Conservation (phyloP, 1,140 invertebrate species). For the Drosophila sucinea region DNA sequence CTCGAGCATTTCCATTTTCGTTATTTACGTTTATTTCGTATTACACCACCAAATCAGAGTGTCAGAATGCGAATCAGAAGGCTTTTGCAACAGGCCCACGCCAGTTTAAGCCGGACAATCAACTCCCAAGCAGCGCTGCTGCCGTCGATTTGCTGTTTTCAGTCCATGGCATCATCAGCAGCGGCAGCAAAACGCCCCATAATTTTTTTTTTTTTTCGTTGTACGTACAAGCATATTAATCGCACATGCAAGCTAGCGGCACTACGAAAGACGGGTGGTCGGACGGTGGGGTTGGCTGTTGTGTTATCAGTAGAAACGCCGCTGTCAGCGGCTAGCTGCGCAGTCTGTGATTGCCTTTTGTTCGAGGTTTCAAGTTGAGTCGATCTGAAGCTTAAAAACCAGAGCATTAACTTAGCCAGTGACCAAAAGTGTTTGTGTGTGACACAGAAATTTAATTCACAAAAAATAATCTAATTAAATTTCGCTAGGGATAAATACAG, state of each 20-base stretch:
- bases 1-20: not conserved
- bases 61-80: not conserved
- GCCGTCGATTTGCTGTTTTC: not conserved
- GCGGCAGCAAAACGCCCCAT: slow-evolving; percentile 8
- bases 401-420: slow-evolving; percentile 53
- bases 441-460: slow-evolving; percentile 32
- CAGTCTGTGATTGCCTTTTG: slow-evolving; percentile 71
- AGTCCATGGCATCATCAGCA: slow-evolving; percentile 25
- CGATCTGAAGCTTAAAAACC: slow-evolving; percentile 42
- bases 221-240: slow-evolving; percentile 25
- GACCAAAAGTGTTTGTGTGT: slow-evolving; percentile 63
- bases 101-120: slow-evolving; percentile 58
- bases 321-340: slow-evolving; percentile 33
- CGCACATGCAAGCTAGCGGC: slow-evolving; percentile 32
- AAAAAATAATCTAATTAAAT: not conserved
- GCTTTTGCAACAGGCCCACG: slow-evolving; percentile 66
- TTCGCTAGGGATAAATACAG: not conserved
- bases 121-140: slow-evolving; percentile 19
- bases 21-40: not conserved
- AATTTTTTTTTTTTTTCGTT: not conserved
- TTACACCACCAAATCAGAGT: not conserved
- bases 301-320: slow-evolving; percentile 30
- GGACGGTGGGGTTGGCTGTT: slow-evolving; percentile 2
- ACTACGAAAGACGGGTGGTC: slow-evolving; percentile 10
- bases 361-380: slow-evolving; percentile 77